Conservation (phyloP, 2,797 vertebrate species). For the Lagocephalus sceleratus region DNA sequence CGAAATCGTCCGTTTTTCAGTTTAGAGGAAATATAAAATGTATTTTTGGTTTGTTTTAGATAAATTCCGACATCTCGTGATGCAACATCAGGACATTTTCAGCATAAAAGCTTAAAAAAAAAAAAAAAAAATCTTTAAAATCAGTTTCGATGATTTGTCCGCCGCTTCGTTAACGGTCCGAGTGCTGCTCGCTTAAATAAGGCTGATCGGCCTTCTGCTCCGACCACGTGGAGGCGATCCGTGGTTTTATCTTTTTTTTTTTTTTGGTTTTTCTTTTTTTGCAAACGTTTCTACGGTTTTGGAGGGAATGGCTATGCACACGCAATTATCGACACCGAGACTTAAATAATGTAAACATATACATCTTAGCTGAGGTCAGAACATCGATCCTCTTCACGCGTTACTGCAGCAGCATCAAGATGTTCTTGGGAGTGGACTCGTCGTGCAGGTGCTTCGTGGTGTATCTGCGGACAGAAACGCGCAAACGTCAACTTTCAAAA, state of each 20-base stretch:
- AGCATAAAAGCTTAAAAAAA: not conserved
- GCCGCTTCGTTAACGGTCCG: conserved; percentile 22
- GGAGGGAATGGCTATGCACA: conserved; percentile 90
- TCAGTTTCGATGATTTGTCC: too few relatives aligned
- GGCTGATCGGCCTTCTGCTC: conserved; percentile 49
- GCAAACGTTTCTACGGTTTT: conserved; percentile 75
- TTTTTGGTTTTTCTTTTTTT: conserved; percentile 32
- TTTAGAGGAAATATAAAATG: too few relatives aligned
- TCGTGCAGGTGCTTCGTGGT: conserved; percentile 99
- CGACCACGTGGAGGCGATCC: conserved; percentile 74
- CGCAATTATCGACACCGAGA: conserved; percentile 93
- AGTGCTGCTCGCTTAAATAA: conserved; percentile 36
- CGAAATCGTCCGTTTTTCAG: too few relatives aligned
- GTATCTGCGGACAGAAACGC: conserved; percentile 79
- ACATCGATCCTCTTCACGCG: conserved; percentile 84
- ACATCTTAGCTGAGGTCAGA: conserved; percentile 95
- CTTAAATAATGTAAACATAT: conserved; percentile 99
- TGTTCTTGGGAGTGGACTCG: conserved; percentile 97
- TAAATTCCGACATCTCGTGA: too few relatives aligned
- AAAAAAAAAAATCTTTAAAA: not conserved
- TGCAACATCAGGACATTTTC: not conserved
- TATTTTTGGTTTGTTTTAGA: too few relatives aligned
- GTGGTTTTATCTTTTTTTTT: conserved; percentile 36
- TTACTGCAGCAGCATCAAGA: conserved; percentile 98
- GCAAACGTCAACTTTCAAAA: too few relatives aligned